These are phyloP conservation scores for Pocota personata DNA, from an alignment of 2,888 invertebrate species.

Conservation along the genomic window DNA sequence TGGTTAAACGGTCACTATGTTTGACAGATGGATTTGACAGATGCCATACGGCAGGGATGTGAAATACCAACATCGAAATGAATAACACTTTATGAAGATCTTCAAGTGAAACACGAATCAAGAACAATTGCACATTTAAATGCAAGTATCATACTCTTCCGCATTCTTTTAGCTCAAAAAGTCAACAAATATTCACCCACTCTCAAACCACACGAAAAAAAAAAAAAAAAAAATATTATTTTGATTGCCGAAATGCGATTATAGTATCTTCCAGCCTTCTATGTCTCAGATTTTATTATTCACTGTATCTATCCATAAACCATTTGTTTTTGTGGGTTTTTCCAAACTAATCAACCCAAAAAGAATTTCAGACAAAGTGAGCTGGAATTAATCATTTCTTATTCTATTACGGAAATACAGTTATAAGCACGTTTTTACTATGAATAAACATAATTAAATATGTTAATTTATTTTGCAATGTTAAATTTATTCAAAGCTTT, in stretches of 20 bases:
- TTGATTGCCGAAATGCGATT: background rate
- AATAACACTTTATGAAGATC: too few relatives aligned
- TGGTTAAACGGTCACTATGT: too few relatives aligned
- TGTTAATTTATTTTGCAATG: background rate
- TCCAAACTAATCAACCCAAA: background rate
- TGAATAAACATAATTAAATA: background rate
- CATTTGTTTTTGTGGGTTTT: background rate
- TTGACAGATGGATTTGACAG: too few relatives aligned
- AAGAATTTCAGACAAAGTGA: background rate
- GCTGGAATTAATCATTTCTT: background rate
- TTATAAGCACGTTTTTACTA: background rate
- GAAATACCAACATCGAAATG: too few relatives aligned
- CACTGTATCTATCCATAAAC: background rate
- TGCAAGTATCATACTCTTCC: too few relatives aligned
- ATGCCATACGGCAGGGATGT: too few relatives aligned
- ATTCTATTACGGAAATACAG: constrained; percentile 4
- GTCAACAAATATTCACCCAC: too few relatives aligned
- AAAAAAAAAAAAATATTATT: background rate
- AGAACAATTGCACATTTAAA: too few relatives aligned
- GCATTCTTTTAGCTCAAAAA: too few relatives aligned
- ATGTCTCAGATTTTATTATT: background rate
- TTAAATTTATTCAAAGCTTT: background rate
- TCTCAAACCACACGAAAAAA: background rate
- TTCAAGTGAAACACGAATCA: too few relatives aligned
- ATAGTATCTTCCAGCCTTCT: too few relatives aligned